Percentiles rank a stretch among this genome's conserved stretches.
phyloP scores from a whole-genome alignment of 2,797 vertebrate genomes.

The Prionace glauca region DNA sequence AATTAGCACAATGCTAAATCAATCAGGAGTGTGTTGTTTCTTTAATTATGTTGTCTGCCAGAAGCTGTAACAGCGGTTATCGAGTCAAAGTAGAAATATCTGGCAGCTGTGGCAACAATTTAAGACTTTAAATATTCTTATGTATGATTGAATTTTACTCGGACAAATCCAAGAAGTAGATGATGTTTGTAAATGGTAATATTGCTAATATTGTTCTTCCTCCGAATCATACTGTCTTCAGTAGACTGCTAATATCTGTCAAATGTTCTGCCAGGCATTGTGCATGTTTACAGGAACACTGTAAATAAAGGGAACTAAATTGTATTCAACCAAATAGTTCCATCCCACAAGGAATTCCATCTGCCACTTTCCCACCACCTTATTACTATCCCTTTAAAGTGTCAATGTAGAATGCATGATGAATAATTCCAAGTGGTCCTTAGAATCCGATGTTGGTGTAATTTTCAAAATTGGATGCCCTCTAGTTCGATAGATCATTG shows the following conservation, averaged over 20 bases:
- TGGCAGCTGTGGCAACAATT: no score
- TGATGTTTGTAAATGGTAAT: neutral
- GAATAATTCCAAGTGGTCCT: neutral
- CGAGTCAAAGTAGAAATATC: no score
- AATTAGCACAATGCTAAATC: no score
- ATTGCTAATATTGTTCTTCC: neutral
- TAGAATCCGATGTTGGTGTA: neutral
- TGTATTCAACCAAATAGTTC: no score
- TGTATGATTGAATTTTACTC: neutral
- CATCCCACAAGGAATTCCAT: no score
- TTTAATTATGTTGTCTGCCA: no score
- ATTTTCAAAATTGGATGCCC: neutral
- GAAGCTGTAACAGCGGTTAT: no score
- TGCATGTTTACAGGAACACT: no score
- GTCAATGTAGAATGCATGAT: neutral
- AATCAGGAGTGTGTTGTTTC: no score
- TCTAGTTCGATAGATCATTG: no score
- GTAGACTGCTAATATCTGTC: neutral
- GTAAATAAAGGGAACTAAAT: no score
- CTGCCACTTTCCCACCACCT: neutral
- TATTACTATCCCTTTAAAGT: neutral
- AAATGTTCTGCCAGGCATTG: neutral
- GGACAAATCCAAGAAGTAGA: neutral
- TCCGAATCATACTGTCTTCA: neutral
- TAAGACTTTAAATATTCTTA: neutral